Evolutionary conservation across 2,888 invertebrate genomes (phyloP), one percentile per base, ranked within the genome.

Genomic region (Ornithoptera alexandrae): DNA sequence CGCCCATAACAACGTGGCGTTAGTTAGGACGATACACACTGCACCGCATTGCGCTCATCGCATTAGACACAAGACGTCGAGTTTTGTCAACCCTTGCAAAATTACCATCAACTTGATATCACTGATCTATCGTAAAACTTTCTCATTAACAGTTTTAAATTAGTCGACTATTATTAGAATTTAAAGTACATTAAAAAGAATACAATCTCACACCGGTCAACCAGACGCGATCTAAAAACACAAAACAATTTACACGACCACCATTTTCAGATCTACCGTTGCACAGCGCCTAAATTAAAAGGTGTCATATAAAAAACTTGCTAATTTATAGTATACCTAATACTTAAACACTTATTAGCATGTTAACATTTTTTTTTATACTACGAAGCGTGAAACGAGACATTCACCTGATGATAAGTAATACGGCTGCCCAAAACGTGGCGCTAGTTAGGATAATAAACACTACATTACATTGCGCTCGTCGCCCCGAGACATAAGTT

Each of bases 211-310:
- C 15, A 46, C 22, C 59, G 20, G 20, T 42, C 42, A 22, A n/a
- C 57, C 53, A 58, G 46, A 18, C 24, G 42, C 58, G 62, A 22
- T 39, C 39, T 53, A 64, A 68, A 62, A 68, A 62, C 36, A 57
- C 36, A 57, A 66, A 70, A 70, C 69, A 62, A 62, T 70, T 62
- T 62, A 69, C 65, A 46, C 65, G 62, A 65, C 65, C 65, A 10
- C 65, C 69, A 65, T 69, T 69, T 67, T 67, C 64, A 64, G 60
- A 70, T 59, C 67, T 67, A 67, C 67, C 70, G 70, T 70, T 70
- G 67, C 67, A 56, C 20, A 60, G 67, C 63, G 60, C 20, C 64
- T 61, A 70, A 67, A 70, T 64, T 67, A 67, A 64, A 68, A 63
- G 36, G 66, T 67, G 63, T 67, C 42, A 50, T 42, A 64, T 67